Base-by-base conservation (phyloP, 2,113 vertebrate species). In the Tachysurus fulvidraco region DNA sequence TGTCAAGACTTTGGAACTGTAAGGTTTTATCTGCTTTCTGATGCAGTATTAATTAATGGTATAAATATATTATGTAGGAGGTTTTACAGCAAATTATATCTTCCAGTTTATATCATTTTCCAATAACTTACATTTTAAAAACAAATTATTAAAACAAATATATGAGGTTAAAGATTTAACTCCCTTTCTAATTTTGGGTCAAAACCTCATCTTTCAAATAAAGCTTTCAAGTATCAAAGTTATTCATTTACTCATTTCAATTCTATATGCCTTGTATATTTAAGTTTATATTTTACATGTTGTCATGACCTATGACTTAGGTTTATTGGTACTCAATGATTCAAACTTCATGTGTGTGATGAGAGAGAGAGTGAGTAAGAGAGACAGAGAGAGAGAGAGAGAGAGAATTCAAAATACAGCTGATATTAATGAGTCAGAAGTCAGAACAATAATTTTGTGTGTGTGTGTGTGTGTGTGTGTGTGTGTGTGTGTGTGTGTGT, bases 361-460 rank as follows among this genome's bases (percentile, higher is more conserved):
- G 14, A 14, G 2, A 16, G 5, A 67, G 28, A 64, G 25, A 77
- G 30, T 21, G 23, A 81, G 17, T n/a, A n/a, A 23, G 54, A 81
- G 78, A 84, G 21, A 74, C 21, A 55, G 19, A 74, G 17, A 81
- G 57, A 77, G n/a, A 64, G 25, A 60, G 25, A 54, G 28, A 17
- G 65, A 17, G 30, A 19, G 30, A 17, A 30, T 55, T 17, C 0
- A 4, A 59, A 17, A 64, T 65, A 60, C 5, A 50, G 14, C 16
- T 73, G 55, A 86, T 86, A 54, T 57, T 30, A 71, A 52, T 60
- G 78, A 86, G 25, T 81, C 78, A 60, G 62, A 28, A n/a, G 85
- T 85, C 62, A 78, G 59, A 50, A 62, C 36, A 73, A 41, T 21
- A 36, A 41, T 21, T 65, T 25, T 69, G 78, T 64, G 83, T 85